Evolutionary conservation across 2,797 vertebrate genomes (phyloP).

Genomic region (Myotis myotis): DNA sequence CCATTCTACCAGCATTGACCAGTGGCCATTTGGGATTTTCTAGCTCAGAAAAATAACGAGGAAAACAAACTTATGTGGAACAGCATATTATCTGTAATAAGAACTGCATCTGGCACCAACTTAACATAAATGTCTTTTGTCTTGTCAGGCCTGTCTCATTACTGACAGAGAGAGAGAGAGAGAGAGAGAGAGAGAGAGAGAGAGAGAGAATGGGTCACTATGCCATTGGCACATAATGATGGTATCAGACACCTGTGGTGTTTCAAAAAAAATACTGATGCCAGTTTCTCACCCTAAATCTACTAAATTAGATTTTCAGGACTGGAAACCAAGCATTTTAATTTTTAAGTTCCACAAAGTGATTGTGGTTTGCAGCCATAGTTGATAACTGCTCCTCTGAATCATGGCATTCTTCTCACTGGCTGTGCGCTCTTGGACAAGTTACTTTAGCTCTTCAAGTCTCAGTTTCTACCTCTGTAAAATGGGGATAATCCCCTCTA

Average conservation of each 20-base stretch:
- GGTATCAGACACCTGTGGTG: neutral
- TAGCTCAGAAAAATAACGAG: neutral
- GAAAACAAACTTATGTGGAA: neutral
- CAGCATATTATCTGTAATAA: neutral
- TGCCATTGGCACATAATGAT: neutral
- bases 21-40: neutral
- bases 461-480: slow-evolving; percentile 11
- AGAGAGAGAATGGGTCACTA: too few relatives aligned
- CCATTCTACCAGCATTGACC: neutral
- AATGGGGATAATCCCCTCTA: neutral
- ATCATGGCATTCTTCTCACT: neutral
- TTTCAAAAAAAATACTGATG: neutral
- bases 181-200: too few relatives aligned
- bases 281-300: neutral
- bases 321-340: neutral
- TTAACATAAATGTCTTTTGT: neutral
- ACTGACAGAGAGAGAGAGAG: neutral
- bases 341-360: neutral
- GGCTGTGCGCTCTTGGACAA: neutral
- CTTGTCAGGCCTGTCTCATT: neutral
- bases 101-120: neutral
- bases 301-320: neutral
- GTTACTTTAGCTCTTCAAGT: neutral
- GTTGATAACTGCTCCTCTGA: neutral
- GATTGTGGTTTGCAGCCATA: neutral